Base-by-base conservation (phyloP, 2,888 invertebrate species). In the Didymodactylos carnosus region DNA sequence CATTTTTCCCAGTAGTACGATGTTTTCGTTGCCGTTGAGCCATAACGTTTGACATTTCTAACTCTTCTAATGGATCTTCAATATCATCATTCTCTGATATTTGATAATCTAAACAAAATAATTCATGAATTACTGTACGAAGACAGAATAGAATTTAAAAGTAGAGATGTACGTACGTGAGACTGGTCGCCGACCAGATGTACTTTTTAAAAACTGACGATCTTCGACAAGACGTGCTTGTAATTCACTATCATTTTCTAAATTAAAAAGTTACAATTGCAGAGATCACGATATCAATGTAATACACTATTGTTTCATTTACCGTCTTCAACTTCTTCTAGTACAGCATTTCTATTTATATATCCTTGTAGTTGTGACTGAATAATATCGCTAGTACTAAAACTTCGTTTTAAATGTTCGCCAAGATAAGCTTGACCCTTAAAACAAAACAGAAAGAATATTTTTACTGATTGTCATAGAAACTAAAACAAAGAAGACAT, bases 311-410 rank as follows among this genome's bases (percentile, higher is more conserved):
- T 7, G 8, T n/a, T 3, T n/a, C 7, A 29, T 19, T 35, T 8
- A 6, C 10, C 1, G 4, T 25, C 53, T 62, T 62, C 62, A 6
- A 35, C 62, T 35, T 62, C 62, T 62, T 62, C 62, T 10, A 19
- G 35, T 35, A 62, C 29, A n/a, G 29, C 62, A 8, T 29, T 19
- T n/a, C 16, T 19, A 62, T 35, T 62, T 4, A n/a, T 35, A 35
- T 35, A 35, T 11, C 1, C 4, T 19, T 35, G 29, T 29, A 11
- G 1, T 62, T 11, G 35, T 10, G 23, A 35, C 35, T 62, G 27
- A 43, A 35, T 39, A 16, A 74, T 41, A 69, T 74, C 74, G 39
- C 46, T 72, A 29, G 71, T 62, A 16, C 71, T 71, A 8, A 74
- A 53, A 13, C 62, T 69, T 35, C 71, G 71, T 71, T 72, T 71